Evolutionary conservation across 2,797 vertebrate genomes (phyloP), one percentile per base, ranked within the genome.

Genomic region (Sebastolobus altivelis): DNA sequence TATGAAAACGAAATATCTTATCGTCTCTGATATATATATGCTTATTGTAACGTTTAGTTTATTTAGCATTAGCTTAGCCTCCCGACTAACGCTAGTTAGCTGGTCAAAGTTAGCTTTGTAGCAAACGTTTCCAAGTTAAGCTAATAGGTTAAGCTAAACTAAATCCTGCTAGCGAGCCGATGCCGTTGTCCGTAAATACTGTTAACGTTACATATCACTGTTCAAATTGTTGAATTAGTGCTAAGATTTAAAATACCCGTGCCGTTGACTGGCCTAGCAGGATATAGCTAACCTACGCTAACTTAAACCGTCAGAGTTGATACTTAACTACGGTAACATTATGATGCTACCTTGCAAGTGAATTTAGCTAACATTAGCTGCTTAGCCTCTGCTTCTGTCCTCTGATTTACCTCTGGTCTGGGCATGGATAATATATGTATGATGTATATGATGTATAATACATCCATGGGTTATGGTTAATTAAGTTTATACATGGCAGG

Each of bases 21-120:
- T 2, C 11, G 18, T 55, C 3, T 46, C 1, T 2, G 3, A 31
- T 14, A 4, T 8, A 3, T 6, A 2, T 40, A 3, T 8, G 10
- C 2, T 13, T 8, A 6, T 3, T 72, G 10, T 52, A 67, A 71
- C 3, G 58, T 14, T 46, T 35, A 8, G 25, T 38, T 37, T 65
- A 5, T 46, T 43, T 82, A 83, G 82, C 84, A 67, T 87, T 82
- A 84, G 88, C 87, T 58, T 75, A 84, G 85, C 83, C 33, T 12
- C 16, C 65, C 38, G 5, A 56, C n/a, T 35, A 3, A 54, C 7
- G 62, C 35, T 68, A 43, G 76, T 73, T 85, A 72, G 71, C 84
- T 18, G 11, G 52, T 59, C 38, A 74, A 18, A 38, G 56, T 76
- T 82, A 83, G 83, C 84, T 40, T 69, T 25, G 13, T 27, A 65